Base-by-base conservation (phyloP, 2,888 invertebrate species). In the Latheticus oryzae region DNA sequence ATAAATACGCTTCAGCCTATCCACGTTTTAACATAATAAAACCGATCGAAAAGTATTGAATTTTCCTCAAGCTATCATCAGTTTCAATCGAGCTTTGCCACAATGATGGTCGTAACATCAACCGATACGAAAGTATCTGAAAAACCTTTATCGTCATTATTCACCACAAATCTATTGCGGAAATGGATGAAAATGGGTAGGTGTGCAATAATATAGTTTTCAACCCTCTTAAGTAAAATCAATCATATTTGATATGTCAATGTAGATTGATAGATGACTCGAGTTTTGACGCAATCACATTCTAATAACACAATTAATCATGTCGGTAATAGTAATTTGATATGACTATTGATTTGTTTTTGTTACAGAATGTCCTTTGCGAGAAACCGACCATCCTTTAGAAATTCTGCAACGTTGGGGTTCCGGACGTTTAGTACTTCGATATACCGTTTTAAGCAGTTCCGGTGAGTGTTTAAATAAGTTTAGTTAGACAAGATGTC, bases 381-480 rank as follows among this genome's bases (percentile, higher is more conserved):
- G 81, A 51, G 85, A 85, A 64, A 80, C 81, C 28, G 86, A 86
- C 68, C 78, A 84, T 65, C 86, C 86, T 0, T 72, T 86, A 70
- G 86, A 86, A 68, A 82, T 86, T 64, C 82, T 85, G n/a, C 81
- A 84, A 57, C 81, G 84, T 24, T 81, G 85, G 78, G 79, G 78
- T 32, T 76, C 79, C n/a, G 84, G 85, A 40, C 82, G 85, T 68
- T 82, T 86, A 61, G 82, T 85, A 11, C 81, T 86, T 64, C 82
- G 85, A 54, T 86, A 86, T 74, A 80, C 80, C 1, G 72, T 76
- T 2, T 69, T 78, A 33, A 73, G 73, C 58, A 66, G 73, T 52
- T 69, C 76, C 50, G 77, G 78, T 78, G 64, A 76, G 76, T 71
- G 37, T 26, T 30, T 40, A 30, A 50, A 50, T 26, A 37, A 51